Evolutionary conservation across 2,797 vertebrate species (phyloP).

Genomic region (Loriculus beryllinus): DNA sequence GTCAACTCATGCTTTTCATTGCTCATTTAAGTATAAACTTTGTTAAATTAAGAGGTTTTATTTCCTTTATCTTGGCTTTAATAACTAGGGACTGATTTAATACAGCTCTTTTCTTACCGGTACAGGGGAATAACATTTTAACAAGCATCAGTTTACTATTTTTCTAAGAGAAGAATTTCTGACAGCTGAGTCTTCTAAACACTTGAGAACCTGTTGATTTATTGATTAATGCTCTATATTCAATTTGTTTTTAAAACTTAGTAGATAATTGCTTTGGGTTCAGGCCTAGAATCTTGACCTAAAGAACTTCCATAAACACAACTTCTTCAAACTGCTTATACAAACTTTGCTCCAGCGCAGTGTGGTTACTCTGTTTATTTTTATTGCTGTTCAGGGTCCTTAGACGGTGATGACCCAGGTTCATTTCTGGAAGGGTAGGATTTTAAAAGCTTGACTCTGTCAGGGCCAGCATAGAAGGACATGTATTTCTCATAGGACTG

Average conservation of each 20-base stretch:
- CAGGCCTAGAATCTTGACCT: slow-evolving; percentile 68
- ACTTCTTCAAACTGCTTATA: slow-evolving; percentile 77
- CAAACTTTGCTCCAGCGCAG: slow-evolving; percentile 74
- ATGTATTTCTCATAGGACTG: neutral
- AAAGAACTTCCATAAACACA: slow-evolving; percentile 76
- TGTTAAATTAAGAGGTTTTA: neutral
- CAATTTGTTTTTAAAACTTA: slow-evolving; percentile 67
- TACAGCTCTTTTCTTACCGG: neutral
- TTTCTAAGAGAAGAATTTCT: slow-evolving; percentile 47
- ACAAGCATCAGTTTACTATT: slow-evolving; percentile 30
- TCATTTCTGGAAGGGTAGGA: slow-evolving; percentile 15
- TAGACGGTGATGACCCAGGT: slow-evolving; percentile 54
- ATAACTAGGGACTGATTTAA: neutral
- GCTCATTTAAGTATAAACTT: neutral
- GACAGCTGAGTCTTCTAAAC: slow-evolving; percentile 53
- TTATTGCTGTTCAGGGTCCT: slow-evolving; percentile 71
- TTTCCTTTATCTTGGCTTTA: slow-evolving; percentile 44
- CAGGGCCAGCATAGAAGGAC: neutral
- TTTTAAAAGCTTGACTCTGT: neutral
- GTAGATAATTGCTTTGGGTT: slow-evolving; percentile 64
- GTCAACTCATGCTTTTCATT: slow-evolving; percentile 12
- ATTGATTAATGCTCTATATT: slow-evolving; percentile 67
- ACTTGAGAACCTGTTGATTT: slow-evolving; percentile 69
- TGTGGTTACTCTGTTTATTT: slow-evolving; percentile 84
- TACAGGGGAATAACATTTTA: slow-evolving; percentile 32